Percentiles rank a stretch among this genome's conserved stretches.
Evolutionary conservation across 2,888 invertebrate genomes (phyloP).

Genomic region (Anorthoa munda): DNA sequence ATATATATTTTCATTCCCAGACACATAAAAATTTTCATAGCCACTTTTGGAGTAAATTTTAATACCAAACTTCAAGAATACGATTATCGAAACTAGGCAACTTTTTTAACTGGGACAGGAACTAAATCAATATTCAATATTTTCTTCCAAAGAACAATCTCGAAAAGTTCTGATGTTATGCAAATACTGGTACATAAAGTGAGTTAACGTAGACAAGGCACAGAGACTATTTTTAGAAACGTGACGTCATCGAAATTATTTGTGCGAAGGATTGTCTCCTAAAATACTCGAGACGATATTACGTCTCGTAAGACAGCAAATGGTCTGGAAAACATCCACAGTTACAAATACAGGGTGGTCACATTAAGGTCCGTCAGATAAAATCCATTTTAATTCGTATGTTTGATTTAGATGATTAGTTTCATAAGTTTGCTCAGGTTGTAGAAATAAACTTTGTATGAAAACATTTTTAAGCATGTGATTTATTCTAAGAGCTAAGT

Average conservation of each 20-base stretch:
- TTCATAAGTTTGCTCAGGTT: constrained; percentile 41
- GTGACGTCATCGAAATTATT: constrained; percentile 59
- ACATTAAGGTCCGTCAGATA: constrained; percentile 40
- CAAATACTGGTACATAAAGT: constrained; percentile 39
- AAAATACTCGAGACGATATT: constrained; percentile 65
- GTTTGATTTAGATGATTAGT: constrained; percentile 54
- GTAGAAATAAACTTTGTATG: constrained; percentile 32
- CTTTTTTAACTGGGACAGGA: constrained; percentile 34
- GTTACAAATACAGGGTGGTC: constrained; percentile 52
- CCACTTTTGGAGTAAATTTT: background rate
- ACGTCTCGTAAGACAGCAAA: constrained; percentile 67
- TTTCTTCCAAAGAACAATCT: constrained; percentile 34
- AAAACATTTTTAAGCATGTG: constrained; percentile 49
- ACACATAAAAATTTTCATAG: background rate
- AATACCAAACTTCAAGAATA: constrained; percentile 2
- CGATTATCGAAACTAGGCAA: constrained; percentile 25
- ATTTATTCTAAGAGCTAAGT: constrained; percentile 41
- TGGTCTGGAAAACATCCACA: constrained; percentile 63
- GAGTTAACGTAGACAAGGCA: constrained; percentile 40
- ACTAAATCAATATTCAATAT: constrained; percentile 41
- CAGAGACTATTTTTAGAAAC: constrained; percentile 43
- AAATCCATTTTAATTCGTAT: constrained; percentile 41
- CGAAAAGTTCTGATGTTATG: constrained; percentile 56
- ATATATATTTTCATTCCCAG: background rate
- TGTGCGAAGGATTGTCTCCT: constrained; percentile 43